These are phyloP conservation scores for Drosophila watanabei DNA, from an alignment of 1,140 invertebrate species.

Conservation along the genomic window DNA sequence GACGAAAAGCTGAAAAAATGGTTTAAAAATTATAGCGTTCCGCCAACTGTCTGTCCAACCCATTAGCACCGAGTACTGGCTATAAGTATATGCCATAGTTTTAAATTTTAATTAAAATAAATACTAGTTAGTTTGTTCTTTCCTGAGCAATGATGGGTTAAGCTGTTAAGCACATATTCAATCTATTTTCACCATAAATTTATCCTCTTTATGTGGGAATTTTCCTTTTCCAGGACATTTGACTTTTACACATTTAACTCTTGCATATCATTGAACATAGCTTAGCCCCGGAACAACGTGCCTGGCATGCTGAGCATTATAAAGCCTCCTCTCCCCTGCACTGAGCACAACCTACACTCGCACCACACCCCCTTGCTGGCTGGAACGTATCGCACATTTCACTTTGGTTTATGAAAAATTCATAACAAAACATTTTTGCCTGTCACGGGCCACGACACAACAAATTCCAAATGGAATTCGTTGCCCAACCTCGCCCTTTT, in stretches of 20 bases:
- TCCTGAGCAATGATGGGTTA: not conserved
- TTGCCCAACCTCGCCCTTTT: not conserved
- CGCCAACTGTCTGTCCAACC: not conserved
- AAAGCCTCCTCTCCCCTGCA: not conserved
- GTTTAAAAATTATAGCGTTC: constrained; percentile 17
- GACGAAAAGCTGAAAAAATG: constrained; percentile 13
- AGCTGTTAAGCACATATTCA: not conserved
- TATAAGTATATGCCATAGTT: not conserved
- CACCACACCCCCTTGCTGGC: constrained; percentile 1
- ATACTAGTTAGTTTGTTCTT: not conserved
- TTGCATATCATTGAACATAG: constrained; percentile 58
- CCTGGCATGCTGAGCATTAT: constrained; percentile 22
- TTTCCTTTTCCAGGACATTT: constrained; percentile 11
- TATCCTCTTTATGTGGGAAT: constrained; percentile 2
- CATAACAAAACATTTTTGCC: constrained; percentile 60
- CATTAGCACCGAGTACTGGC: not conserved
- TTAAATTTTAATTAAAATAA: not conserved
- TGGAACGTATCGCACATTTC: constrained; percentile 43
- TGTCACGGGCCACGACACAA: constrained; percentile 50
- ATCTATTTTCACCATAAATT: constrained; percentile 21
- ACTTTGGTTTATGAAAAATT: constrained; percentile 69
- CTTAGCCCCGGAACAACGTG: constrained; percentile 37
- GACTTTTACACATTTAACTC: constrained; percentile 23
- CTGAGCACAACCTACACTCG: not conserved
- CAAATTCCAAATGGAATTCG: constrained; percentile 50